A percentile compares a stretch with the other conserved stretches of the same genome.
These are phyloP conservation scores for Pyrocoelia pectoralis DNA, from an alignment of 2,888 invertebrate species.

Conservation along the genomic window DNA sequence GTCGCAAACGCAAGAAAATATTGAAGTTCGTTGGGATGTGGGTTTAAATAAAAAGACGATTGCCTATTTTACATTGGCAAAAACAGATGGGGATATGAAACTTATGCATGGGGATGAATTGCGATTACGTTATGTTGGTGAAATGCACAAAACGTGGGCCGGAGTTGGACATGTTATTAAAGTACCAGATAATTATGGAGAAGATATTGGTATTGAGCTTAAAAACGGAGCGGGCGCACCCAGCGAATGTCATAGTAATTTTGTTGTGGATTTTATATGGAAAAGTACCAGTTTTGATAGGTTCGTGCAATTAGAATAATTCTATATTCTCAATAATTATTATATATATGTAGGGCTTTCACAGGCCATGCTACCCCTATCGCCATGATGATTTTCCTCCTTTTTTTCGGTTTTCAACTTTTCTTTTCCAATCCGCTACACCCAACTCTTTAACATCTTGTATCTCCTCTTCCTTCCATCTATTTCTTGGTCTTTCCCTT, in stretches of 20 bases:
- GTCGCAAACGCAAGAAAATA: constrained; percentile 97
- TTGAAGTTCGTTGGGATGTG: constrained; percentile 98
- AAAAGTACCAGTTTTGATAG: constrained; percentile 98
- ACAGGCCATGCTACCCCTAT: too few species aligned
- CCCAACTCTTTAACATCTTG: too few species aligned
- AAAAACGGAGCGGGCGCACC: constrained; percentile 93
- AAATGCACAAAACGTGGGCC: constrained; percentile 94
- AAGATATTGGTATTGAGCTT: constrained; percentile 97
- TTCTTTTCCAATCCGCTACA: too few species aligned
- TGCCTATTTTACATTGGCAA: constrained; percentile 96
- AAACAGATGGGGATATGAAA: constrained; percentile 98
- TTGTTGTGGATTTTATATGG: constrained; percentile 99
- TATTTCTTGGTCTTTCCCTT: too few species aligned
- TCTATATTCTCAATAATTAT: too few species aligned
- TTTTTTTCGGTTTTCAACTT: too few species aligned
- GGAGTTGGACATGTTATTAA: constrained; percentile 98
- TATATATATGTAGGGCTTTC: too few species aligned
- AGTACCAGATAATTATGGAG: constrained; percentile 94
- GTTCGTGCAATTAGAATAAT: too few species aligned
- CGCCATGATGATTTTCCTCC: too few species aligned
- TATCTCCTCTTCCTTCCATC: too few species aligned
- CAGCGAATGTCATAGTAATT: constrained; percentile 92
- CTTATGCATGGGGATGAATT: constrained; percentile 99
- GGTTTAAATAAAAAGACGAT: constrained; percentile 98
- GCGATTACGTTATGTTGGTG: constrained; percentile 90